Base-by-base conservation (phyloP, 2,888 invertebrate genomes). In the Oscheius sp. region DNA sequence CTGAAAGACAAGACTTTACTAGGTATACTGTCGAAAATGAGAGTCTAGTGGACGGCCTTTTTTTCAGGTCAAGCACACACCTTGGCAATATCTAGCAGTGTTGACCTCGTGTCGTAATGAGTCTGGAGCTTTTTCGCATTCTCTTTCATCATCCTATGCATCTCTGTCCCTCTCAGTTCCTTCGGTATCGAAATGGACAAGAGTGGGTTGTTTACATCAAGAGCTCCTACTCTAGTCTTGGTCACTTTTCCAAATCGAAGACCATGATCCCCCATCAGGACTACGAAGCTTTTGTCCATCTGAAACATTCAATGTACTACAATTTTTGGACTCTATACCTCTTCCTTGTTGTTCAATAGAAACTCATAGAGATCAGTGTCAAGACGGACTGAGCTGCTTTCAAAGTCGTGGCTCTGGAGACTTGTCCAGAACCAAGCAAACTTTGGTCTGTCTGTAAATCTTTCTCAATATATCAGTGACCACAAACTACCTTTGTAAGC, bases 261-360 rank as follows among this genome's bases (percentile, higher is more conserved):
- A 9, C 84, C 83, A 62, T 84, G 84, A 60, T 84, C 84, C 5
- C 82, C 84, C 66, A 83, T 79, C n/a, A 84, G 48, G 60, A 83
- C 76, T 0, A 83, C 76, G 70, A 81, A 84, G 5, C 82, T 77
- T 47, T 83, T 81, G 21, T 82, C 77, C 2, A 84, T 65, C 79
- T 84, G 50, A 65, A 65, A 65, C 7, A 21, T 21, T 50, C 1
- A 53, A 53, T 21, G 32, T 21, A 62, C 76, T 78, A 48, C 13
- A 58, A 55, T 5, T 66, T 59, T 21, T 60, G 51, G 53, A 57
- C 7, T 9, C 29, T 32, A 35, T 5, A 65, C 65, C 50, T 21
- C 21, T 47, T 76, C 62, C 51, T 78, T 59, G 57, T 84, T 75
- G 11, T 79, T 51, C 0, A 77, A 66, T 21, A 85, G 73, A 73